Evolutionary conservation across 2,113 vertebrate species (phyloP).

Genomic region (Lagopus leucura): DNA sequence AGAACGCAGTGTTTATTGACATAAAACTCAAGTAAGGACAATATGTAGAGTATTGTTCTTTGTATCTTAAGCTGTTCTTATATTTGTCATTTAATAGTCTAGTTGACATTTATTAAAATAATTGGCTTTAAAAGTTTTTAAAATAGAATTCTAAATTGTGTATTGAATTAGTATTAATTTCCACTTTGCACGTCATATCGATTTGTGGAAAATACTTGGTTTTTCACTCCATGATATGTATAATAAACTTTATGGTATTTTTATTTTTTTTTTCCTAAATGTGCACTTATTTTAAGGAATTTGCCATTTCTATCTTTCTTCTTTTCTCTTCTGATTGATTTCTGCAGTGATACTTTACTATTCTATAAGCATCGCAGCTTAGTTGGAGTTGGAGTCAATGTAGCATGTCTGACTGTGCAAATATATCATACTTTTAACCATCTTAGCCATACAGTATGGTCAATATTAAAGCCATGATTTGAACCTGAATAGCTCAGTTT

Average conservation of each 20-base stretch:
- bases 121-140: not conserved
- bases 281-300: not conserved
- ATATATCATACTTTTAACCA: not conserved
- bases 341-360: not conserved
- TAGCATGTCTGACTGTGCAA: not conserved
- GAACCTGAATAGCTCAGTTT: not conserved
- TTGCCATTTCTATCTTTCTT: not conserved
- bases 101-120: not conserved
- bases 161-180: not conserved
- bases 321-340: conserved; percentile 8
- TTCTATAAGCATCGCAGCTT: not conserved
- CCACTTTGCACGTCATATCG: not conserved
- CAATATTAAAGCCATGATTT: not conserved
- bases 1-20: not conserved
- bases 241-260: not conserved
- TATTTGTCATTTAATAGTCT: not conserved
- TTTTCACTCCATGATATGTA: not conserved
- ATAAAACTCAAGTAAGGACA: not conserved
- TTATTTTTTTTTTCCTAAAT: not conserved
- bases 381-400: not conserved
- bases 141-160: not conserved
- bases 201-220: not conserved
- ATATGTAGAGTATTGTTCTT: not conserved
- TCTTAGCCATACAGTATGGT: not conserved
- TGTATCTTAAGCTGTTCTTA: not conserved